phyloP scores from a whole-genome alignment of 2,113 vertebrate species.

The Marcusenius ussheri region DNA sequence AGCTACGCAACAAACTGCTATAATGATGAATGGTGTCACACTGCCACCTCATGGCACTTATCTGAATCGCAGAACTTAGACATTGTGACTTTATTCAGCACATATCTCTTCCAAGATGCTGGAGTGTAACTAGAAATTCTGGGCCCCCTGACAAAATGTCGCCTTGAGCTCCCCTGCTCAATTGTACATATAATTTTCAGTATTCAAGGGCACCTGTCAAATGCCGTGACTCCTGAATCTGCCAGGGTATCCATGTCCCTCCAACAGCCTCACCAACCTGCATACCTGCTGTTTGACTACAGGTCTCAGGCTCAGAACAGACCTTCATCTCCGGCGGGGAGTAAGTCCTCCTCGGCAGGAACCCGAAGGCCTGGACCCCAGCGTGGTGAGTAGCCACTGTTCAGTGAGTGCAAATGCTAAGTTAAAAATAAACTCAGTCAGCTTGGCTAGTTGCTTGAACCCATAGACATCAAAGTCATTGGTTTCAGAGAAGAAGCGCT shows the following conservation, averaged over 20 bases:
- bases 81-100: background rate
- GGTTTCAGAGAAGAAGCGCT: background rate
- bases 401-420: background rate
- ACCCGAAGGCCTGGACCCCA: background rate
- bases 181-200: background rate
- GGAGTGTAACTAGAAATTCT: background rate
- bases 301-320: constrained; percentile 31
- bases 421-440: background rate
- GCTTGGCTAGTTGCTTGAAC: background rate
- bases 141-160: background rate
- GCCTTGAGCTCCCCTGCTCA: background rate
- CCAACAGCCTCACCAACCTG: background rate
- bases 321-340: constrained; percentile 15
- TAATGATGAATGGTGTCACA: background rate
- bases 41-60: constrained; percentile 19
- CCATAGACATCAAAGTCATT: background rate
- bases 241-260: background rate
- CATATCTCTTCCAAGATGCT: background rate
- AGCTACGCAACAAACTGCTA: background rate
- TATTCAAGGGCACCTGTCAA: background rate
- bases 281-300: background rate
- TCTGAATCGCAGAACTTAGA: background rate
- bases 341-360: background rate
- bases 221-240: background rate
- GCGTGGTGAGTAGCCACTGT: background rate